phyloP scores from a whole-genome alignment of 2,797 vertebrate species.

The Girardinus metallicus region DNA sequence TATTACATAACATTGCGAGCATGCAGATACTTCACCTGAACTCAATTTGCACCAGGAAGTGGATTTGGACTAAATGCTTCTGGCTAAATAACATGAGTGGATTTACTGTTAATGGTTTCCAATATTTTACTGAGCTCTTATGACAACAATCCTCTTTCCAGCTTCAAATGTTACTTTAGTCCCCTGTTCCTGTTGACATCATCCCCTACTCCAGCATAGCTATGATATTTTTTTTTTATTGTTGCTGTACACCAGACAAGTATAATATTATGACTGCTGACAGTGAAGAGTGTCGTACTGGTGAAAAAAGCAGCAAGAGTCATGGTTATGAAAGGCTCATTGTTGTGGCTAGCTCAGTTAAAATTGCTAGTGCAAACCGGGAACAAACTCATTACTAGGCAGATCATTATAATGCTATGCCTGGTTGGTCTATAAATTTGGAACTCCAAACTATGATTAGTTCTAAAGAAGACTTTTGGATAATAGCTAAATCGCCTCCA shows the following conservation, averaged over 20 bases:
- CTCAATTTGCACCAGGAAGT: slow-evolving; percentile 35
- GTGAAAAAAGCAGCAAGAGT: neutral
- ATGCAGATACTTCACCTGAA: slow-evolving; percentile 56
- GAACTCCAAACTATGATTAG: neutral
- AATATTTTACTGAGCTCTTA: slow-evolving; percentile 22
- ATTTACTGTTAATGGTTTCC: slow-evolving; percentile 45
- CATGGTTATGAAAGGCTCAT: neutral
- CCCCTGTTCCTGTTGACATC: neutral
- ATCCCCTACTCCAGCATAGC: neutral
- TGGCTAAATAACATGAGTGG: slow-evolving; percentile 16
- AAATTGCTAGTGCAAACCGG: neutral
- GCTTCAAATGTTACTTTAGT: neutral
- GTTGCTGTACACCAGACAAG: neutral
- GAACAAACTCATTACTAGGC: neutral
- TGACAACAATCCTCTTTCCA: slow-evolving; percentile 3
- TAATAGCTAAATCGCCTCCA: neutral
- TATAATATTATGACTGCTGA: neutral
- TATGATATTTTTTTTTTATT: neutral
- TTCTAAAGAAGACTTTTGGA: neutral
- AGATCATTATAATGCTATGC: neutral
- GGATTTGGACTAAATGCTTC: slow-evolving; percentile 36
- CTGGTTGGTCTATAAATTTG: neutral
- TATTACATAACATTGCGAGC: slow-evolving; percentile 53
- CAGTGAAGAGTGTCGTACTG: neutral
- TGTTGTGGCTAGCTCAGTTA: neutral